Percentiles rank a stretch among this genome's conserved stretches.
These are phyloP conservation scores for Pachyseris speciosa DNA, from an alignment of 64 coral and sea anemone species.

Conservation along the genomic window DNA sequence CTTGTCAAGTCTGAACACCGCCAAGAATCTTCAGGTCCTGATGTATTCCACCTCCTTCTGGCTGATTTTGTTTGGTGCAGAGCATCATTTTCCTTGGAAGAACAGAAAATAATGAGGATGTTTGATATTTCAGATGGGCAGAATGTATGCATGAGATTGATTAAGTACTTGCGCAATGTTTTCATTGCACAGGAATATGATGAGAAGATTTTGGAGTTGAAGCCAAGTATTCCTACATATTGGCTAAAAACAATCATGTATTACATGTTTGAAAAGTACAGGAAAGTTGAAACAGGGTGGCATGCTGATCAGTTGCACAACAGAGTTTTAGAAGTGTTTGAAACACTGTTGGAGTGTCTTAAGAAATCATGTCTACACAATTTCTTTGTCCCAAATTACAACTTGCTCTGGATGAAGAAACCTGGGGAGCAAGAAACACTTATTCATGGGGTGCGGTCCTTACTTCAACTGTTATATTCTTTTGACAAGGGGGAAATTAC, in stretches of 20 bases:
- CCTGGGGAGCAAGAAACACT: neutral
- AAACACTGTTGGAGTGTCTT: neutral
- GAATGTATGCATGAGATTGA: neutral
- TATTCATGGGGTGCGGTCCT: neutral
- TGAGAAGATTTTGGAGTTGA: neutral
- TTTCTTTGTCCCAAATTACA: constrained; percentile 26
- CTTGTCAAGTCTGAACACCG: neutral
- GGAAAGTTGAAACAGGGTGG: neutral
- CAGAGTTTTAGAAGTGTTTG: constrained; percentile 2
- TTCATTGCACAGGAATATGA: constrained; percentile 10
- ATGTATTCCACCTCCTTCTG: constrained; percentile 3
- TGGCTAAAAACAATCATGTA: constrained; percentile 36
- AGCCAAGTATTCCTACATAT: constrained; percentile 1
- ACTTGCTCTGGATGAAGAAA: neutral
- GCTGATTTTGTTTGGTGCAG: neutral
- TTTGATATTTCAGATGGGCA: neutral
- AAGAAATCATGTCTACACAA: neutral
- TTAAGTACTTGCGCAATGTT: constrained; percentile 9
- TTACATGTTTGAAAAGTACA: neutral
- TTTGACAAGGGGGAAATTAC: constrained; percentile 1
- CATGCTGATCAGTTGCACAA: neutral
- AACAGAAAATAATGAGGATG: constrained; percentile 1
- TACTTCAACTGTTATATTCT: neutral
- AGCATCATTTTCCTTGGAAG: neutral
- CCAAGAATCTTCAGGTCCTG: neutral